phyloP scores from a whole-genome alignment of 2,113 vertebrate genomes.

The Lagopus leucura region DNA sequence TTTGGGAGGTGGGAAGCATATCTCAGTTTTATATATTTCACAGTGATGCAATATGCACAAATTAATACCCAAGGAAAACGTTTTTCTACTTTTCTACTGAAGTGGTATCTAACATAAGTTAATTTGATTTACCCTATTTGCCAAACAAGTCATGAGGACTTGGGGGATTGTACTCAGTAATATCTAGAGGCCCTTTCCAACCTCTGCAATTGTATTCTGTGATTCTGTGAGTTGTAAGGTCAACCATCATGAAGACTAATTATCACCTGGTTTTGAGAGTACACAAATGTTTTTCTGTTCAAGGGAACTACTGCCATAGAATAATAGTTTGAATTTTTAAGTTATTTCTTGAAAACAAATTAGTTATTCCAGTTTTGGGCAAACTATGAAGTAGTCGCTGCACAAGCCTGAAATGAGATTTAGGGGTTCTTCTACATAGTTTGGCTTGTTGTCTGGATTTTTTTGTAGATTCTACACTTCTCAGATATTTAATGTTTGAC shows the following conservation, averaged over 20 bases:
- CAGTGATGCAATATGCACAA: not conserved
- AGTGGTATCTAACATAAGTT: not conserved
- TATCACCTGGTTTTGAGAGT: not conserved
- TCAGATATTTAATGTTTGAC: not conserved
- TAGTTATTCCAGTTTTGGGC: not conserved
- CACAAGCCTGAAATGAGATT: not conserved
- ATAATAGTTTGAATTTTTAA: not conserved
- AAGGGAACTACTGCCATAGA: not conserved
- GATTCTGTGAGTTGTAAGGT: not conserved
- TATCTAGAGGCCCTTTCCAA: too few relatives aligned
- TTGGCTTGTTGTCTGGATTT: not conserved
- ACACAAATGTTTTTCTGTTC: not conserved
- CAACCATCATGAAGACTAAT: not conserved
- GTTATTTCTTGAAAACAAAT: not conserved
- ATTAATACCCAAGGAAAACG: constrained; percentile 2
- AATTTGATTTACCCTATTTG: not conserved
- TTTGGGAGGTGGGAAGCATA: not conserved
- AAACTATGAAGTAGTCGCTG: not conserved
- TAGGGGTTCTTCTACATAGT: not conserved
- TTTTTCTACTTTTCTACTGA: not conserved
- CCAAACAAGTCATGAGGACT: not conserved
- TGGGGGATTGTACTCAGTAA: too few relatives aligned
- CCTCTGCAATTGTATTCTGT: too few relatives aligned
- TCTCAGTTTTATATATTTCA: constrained; percentile 17
- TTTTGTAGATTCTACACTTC: not conserved